phyloP scores from a whole-genome alignment of 2,797 vertebrate species.

The Myotis pilosus region DNA sequence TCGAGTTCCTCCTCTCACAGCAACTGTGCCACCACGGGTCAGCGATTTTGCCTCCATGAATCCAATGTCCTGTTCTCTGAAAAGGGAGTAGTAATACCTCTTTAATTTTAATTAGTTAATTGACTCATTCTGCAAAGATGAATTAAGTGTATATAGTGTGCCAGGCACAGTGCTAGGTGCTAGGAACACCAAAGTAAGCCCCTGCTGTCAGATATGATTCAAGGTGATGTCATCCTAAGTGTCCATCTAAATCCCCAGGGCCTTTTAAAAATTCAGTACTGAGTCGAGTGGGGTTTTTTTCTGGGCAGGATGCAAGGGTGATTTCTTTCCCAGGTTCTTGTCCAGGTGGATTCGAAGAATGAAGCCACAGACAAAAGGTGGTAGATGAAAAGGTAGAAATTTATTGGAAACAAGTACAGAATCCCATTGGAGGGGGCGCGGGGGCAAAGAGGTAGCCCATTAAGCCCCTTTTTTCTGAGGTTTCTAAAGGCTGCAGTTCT shows the following conservation, averaged over 20 bases:
- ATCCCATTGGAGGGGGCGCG: no score
- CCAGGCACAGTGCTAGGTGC: background rate
- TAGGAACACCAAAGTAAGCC: background rate
- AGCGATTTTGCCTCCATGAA: background rate
- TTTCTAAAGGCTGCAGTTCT: no score
- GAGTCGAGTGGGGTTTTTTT: no score
- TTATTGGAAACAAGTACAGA: no score
- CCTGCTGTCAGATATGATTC: background rate
- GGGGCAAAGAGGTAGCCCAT: no score
- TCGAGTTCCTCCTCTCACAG: background rate
- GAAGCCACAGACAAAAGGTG: no score
- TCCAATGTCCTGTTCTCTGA: background rate
- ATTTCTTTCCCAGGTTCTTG: no score
- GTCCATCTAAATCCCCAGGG: background rate
- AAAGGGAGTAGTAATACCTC: background rate
- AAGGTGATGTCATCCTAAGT: background rate
- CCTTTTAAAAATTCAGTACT: background rate
- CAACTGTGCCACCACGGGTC: background rate
- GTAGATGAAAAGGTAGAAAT: no score
- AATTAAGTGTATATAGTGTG: background rate
- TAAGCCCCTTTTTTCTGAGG: no score
- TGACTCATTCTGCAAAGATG: background rate
- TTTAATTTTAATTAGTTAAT: background rate
- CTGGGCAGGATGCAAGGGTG: no score
- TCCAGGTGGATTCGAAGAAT: no score